phyloP scores from a whole-genome alignment of 1,140 invertebrate species.

The Drosophila seguyi region DNA sequence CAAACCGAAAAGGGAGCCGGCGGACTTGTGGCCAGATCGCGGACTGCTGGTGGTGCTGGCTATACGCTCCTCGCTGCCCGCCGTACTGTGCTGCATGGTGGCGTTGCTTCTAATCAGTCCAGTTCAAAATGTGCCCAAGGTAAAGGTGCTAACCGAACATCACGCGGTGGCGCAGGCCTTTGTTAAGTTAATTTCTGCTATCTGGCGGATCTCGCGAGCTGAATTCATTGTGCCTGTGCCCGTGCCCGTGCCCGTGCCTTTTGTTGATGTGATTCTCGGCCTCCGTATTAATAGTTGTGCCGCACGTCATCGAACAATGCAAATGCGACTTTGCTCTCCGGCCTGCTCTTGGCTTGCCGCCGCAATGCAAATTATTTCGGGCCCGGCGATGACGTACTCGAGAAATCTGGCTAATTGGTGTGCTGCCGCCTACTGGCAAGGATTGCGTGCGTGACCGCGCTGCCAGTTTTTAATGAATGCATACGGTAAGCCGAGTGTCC shows the following conservation, averaged over 20 bases:
- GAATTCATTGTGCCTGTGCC: slow-evolving; percentile 40
- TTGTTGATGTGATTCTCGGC: slow-evolving; percentile 27
- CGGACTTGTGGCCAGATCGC: slow-evolving; percentile 59
- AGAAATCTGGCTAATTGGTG: slow-evolving; percentile 50
- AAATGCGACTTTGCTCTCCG: slow-evolving; percentile 48
- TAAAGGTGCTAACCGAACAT: slow-evolving; percentile 26
- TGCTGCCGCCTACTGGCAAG: slow-evolving; percentile 18
- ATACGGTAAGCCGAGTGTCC: slow-evolving; percentile 13
- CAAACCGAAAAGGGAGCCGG: slow-evolving; percentile 67
- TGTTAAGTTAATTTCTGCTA: slow-evolving; percentile 45
- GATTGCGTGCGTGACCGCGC: slow-evolving; percentile 26
- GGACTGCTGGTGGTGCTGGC: slow-evolving; percentile 69
- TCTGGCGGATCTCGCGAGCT: slow-evolving; percentile 40
- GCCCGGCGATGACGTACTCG: slow-evolving; percentile 33
- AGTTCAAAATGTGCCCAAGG: slow-evolving; percentile 1
- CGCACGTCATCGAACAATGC: slow-evolving; percentile 52
- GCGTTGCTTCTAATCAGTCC: background rate
- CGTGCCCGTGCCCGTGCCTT: slow-evolving; percentile 36
- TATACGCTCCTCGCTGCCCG: slow-evolving; percentile 76
- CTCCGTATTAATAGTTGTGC: slow-evolving; percentile 46
- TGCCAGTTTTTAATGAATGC: slow-evolving; percentile 40
- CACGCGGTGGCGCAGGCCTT: slow-evolving; percentile 24
- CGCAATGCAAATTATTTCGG: slow-evolving; percentile 50
- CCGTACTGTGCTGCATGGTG: slow-evolving; percentile 57
- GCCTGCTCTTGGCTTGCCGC: slow-evolving; percentile 17